phyloP scores from a whole-genome alignment of 2,113 vertebrate genomes.

The Xiphophorus couchianus region DNA sequence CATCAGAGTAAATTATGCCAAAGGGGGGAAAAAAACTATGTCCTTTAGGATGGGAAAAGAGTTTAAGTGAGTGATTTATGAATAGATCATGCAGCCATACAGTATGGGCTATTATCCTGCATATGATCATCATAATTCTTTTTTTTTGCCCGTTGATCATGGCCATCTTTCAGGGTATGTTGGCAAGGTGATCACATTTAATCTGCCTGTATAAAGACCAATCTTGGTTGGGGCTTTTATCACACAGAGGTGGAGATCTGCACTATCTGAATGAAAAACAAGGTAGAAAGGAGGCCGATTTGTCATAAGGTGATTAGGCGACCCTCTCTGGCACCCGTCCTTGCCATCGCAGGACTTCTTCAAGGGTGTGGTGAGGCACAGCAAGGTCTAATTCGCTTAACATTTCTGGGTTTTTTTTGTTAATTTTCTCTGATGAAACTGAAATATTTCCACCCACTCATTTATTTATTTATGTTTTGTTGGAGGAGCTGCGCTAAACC shows the following conservation, averaged over 20 bases:
- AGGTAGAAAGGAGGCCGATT: slow-evolving; percentile 67
- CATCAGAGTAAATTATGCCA: slow-evolving; percentile 49
- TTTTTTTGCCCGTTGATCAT: slow-evolving; percentile 73
- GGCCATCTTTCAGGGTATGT: slow-evolving; percentile 62
- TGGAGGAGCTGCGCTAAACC: not conserved
- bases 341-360: not conserved
- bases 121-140: slow-evolving; percentile 77
- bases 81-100: slow-evolving; percentile 69
- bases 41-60: slow-evolving; percentile 51
- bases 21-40: slow-evolving; percentile 37
- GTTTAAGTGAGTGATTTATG: slow-evolving; percentile 67
- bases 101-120: slow-evolving; percentile 73
- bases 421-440: slow-evolving; percentile 3
- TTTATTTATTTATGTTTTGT: slow-evolving; percentile 9
- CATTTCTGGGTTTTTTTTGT: not conserved
- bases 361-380: not conserved
- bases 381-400: not conserved
- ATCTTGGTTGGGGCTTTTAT: slow-evolving; percentile 70
- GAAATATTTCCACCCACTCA: slow-evolving; percentile 21
- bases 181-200: slow-evolving; percentile 75
- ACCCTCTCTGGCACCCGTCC: slow-evolving; percentile 34
- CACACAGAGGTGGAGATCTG: slow-evolving; percentile 63
- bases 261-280: slow-evolving; percentile 78
- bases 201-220: slow-evolving; percentile 68
- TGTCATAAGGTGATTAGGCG: slow-evolving; percentile 68